A percentile compares a stretch with the other conserved stretches of the same genome.
Evolutionary conservation across 2,888 invertebrate genomes (phyloP).

Genomic region (Idaea biselata): DNA sequence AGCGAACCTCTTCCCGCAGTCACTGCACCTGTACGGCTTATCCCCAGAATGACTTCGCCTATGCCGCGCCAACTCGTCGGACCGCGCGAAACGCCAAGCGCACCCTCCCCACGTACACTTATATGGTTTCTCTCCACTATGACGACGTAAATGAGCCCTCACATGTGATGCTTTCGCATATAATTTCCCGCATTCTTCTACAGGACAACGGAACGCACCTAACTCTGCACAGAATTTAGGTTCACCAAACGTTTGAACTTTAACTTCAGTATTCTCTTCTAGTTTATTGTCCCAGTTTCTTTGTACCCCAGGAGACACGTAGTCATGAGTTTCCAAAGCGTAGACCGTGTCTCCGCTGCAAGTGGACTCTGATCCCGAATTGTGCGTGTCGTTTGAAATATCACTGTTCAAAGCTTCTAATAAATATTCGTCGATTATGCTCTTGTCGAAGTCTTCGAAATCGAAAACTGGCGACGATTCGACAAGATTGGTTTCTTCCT

Average conservation of each 20-base stretch:
- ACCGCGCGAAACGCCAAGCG: constrained; percentile 95
- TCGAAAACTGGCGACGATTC: constrained; percentile 58
- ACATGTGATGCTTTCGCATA: constrained; percentile 95
- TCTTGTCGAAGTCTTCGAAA: constrained; percentile 66
- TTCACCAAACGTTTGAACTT: constrained; percentile 61
- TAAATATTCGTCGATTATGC: constrained; percentile 66
- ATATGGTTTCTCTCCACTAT: constrained; percentile 90
- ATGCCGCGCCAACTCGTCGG: constrained; percentile 96
- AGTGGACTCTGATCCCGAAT: constrained; percentile 45
- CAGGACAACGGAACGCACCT: constrained; percentile 85
- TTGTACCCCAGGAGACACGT: constrained; percentile 29
- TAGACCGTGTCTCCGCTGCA: constrained; percentile 49
- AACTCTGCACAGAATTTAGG: constrained; percentile 69
- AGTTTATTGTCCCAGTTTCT: constrained; percentile 35
- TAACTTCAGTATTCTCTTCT: constrained; percentile 38
- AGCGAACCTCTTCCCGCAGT: constrained; percentile 94
- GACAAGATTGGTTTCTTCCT: constrained; percentile 51
- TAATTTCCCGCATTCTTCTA: constrained; percentile 86
- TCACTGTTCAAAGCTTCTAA: constrained; percentile 61
- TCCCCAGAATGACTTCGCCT: constrained; percentile 96
- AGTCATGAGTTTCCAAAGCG: constrained; percentile 49
- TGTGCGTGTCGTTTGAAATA: constrained; percentile 50
- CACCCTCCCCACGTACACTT: constrained; percentile 89
- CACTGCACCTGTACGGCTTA: constrained; percentile 94
- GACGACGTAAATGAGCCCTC: constrained; percentile 92